Evolutionary conservation across 2,113 vertebrate species (phyloP).

Genomic region (Varanus komodoensis): DNA sequence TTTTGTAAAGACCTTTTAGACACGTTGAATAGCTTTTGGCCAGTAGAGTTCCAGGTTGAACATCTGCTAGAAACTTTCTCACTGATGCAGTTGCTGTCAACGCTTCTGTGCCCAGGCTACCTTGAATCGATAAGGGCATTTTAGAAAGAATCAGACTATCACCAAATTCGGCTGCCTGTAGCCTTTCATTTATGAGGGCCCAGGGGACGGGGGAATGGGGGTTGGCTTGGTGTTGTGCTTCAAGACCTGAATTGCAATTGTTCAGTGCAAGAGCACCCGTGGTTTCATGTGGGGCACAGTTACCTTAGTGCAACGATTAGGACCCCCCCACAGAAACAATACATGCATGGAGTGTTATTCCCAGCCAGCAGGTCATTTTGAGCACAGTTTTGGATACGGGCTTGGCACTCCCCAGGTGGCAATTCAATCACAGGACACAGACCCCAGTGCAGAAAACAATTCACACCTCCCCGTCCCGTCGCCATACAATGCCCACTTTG

Average conservation of each 20-base stretch:
- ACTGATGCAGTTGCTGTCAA: slow-evolving; percentile 46
- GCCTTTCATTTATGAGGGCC: slow-evolving; percentile 19
- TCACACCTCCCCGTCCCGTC: not conserved
- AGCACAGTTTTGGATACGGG: not conserved
- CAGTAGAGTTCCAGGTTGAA: slow-evolving; percentile 48
- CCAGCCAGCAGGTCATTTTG: not conserved
- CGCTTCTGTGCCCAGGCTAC: slow-evolving; percentile 52
- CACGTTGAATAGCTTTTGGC: slow-evolving; percentile 62
- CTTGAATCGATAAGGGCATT: slow-evolving; percentile 45
- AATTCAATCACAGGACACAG: not conserved
- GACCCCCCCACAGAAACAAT: not conserved
- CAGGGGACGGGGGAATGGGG: not conserved
- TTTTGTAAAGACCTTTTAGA: slow-evolving; percentile 69
- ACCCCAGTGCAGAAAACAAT: not conserved
- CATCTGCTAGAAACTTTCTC: slow-evolving; percentile 31
- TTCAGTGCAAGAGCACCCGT: slow-evolving; percentile 42
- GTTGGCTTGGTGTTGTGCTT: slow-evolving; percentile 26
- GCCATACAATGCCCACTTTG: no score
- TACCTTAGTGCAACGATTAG: not conserved
- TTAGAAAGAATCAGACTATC: slow-evolving; percentile 41
- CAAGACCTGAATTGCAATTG: slow-evolving; percentile 34
- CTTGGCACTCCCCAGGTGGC: not conserved
- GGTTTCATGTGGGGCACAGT: slow-evolving; percentile 14
- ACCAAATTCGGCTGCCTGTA: slow-evolving; percentile 40
- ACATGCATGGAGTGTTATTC: not conserved